Base-by-base conservation (phyloP, 2,797 vertebrate species). In the Hippocampus kuda region DNA sequence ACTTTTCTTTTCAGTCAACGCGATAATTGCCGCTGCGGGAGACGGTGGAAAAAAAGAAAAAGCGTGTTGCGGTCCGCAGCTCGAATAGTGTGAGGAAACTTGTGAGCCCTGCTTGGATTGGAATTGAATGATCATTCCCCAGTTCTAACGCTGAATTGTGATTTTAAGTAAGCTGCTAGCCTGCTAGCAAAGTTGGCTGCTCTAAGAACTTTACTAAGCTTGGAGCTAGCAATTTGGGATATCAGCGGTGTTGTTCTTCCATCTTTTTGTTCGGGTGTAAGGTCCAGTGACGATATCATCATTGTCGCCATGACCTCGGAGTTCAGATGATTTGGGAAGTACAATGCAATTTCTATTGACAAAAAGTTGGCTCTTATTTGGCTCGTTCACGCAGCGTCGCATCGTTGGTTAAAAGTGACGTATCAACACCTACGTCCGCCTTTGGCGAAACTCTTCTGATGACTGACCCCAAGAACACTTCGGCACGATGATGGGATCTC, bases 401-500 rank as follows among this genome's bases (percentile, higher is more conserved):
- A 51, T 69, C 56, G 65, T 76, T 56, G 26, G 5, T 69, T 84
- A 80, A 83, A 79, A 72, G 75, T 68, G 51, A 54, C 66, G 63
- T 13, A 24, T 70, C 53, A 27, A 49, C 18, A 38, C 68, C 22
- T 75, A 76, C 87, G 85, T 86, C 87, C 87, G 87, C 84, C 85
- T 46, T 80, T 76, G 74, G 3, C 51, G 57, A 68, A 63, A 48
- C 51, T n/a, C 73, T 16, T 72, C 75, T 5, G 69, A 72, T 71
- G 77, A 78, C 16, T 10, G 64, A 44, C 72, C 16, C 12, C 68
- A 53, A 44, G 59, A 51, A 74, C 62, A 18, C 22, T 60, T 68
- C 26, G 54, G 6, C 0, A 27, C 11, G 15, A 79, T 57, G 41
- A 95, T 96, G 95, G 94, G 94, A 57, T 95, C 95, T 18, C 89